Evolutionary conservation across 1,140 invertebrate species (phyloP).

Genomic region (Triops longicaudatus): DNA sequence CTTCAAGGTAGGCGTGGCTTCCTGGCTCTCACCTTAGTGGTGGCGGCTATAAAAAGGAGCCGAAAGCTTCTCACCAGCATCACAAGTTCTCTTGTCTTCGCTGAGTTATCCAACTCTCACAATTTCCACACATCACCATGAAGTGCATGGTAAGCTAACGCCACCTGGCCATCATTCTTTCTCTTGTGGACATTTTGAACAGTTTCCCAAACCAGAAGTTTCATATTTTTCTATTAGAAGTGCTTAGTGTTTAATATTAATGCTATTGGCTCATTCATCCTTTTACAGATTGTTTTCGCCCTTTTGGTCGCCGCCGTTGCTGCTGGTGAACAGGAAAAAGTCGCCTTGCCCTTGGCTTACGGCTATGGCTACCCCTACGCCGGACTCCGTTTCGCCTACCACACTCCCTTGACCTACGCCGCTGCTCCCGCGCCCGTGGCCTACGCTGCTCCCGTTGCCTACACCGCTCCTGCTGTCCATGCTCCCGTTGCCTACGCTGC

Average conservation of each 20-base stretch:
- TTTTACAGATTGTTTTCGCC: not conserved
- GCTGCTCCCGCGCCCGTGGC: conserved; percentile 32
- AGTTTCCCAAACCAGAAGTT: too few species aligned
- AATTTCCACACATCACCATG: conserved; percentile 1
- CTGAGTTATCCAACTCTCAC: not conserved
- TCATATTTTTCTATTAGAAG: too few species aligned
- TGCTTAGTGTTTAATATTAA: too few species aligned
- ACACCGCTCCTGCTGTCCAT: conserved; percentile 30
- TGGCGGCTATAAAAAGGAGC: not conserved
- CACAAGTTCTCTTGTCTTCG: conserved; percentile 12
- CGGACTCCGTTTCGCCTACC: conserved; percentile 20
- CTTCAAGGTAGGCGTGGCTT: too few species aligned
- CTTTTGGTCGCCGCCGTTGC: not conserved
- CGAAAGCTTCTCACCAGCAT: not conserved
- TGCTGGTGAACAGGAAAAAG: not conserved
- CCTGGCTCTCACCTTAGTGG: too few species aligned
- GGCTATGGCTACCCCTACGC: conserved; percentile 6
- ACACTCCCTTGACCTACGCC: conserved; percentile 27
- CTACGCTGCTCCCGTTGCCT: conserved; percentile 22
- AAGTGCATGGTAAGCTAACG: not conserved
- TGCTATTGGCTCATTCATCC: not conserved
- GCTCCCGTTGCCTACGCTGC: conserved; percentile 29
- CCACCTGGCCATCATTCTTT: not conserved
- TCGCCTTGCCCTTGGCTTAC: not conserved
- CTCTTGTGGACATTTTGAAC: not conserved